Evolutionary conservation across 2,888 invertebrate genomes (phyloP), one percentile per base, ranked within the genome.

Genomic region (Drosophila austrosaltans): DNA sequence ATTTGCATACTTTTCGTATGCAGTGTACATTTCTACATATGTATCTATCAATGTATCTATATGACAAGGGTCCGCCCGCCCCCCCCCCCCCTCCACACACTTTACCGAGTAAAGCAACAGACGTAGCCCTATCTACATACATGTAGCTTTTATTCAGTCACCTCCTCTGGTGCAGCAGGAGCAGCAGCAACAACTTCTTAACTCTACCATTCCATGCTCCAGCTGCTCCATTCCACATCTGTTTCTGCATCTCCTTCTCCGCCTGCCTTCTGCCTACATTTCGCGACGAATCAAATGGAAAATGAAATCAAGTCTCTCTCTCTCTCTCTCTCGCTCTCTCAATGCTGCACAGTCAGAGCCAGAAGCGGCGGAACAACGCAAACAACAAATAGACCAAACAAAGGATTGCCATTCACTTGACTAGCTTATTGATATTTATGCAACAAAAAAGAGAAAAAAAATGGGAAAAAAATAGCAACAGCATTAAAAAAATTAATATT

Each of bases 1-100:
- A 82, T 82, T 87, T 87, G 82, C 82, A 82, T 82, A 87, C 82
- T 84, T 84, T 81, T 79, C 68, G 72, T 82, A 81, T 79, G 82
- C 87, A 84, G 79, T 84, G 79, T 32, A 44, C 48, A 48, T 12
- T 25, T 25, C 10, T 25, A 62, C 57, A 59, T 57, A 64, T 56
- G 53, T 36, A 16, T 62, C 22, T 56, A 39, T 56, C 57, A 44
- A 22, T 42, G 28, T 64, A 28, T 56, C 25, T 60, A 53, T 44
- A 60, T 30, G 39, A 57, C 20, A 57, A 39, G 39, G 16, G 16
- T 16, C 16, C n/a, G 5, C 54, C 54, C 44, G 8, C 3, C 30
- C 30, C 3, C 5, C 30, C 3, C 5, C 3, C 4, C 30, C 4
- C 30, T 2, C 5, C 30, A 6, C 30, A 4, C 30, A 30, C 30